Evolutionary conservation across 2,888 invertebrate species (phyloP), one percentile per base, ranked within the genome.

Genomic region (Thelaira solivaga): DNA sequence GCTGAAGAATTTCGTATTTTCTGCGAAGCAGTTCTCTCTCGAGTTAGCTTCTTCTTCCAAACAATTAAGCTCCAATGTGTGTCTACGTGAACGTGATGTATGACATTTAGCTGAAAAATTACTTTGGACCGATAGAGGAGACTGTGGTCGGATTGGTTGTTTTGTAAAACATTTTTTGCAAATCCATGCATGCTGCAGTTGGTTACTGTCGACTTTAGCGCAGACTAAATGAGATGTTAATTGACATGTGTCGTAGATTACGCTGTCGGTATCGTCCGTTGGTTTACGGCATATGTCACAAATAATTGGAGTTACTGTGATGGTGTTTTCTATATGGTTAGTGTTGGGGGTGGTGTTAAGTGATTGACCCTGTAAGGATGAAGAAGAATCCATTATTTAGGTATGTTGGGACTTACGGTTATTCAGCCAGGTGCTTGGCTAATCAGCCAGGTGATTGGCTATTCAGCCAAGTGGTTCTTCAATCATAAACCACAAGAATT

Each of bases 301-400:
- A 11, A 53, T 65, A 7, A 4, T 3, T 10, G 53, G 7, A 51
- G 51, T n/a, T n/a, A n/a, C n/a, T n/a, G n/a, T n/a, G 26, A 22
- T 11, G 22, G 16, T 4, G 18, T 3, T 26, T 16, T 18, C 6
- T 2, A 34, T 39, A 53, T 41, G 10, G 5, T 51, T 65, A 4
- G 41, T 65, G n/a, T 10, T 47, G 45, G 36, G 8, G 4, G 18
- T n/a, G n/a, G n/a, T n/a, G 7, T 36, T 24, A 45, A 39, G 67
- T 57, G 26, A 36, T 68, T 68, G 55, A 68, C 45, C 43, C 55
- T 47, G 67, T 68, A 36, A 26, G 51, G 64, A 55, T 36, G 64
- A 18, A 64, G 26, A 26, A 49, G 24, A 26, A 62, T 47, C 47
- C 62, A 62, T 62, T 16, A 31, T 47, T 26, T 16, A 64, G 36